Evolutionary conservation across 37 sponge, comb jelly and placozoan species (phyloP), one percentile per base, ranked within the genome.

Genomic region (Cliona cf. orientalis): DNA sequence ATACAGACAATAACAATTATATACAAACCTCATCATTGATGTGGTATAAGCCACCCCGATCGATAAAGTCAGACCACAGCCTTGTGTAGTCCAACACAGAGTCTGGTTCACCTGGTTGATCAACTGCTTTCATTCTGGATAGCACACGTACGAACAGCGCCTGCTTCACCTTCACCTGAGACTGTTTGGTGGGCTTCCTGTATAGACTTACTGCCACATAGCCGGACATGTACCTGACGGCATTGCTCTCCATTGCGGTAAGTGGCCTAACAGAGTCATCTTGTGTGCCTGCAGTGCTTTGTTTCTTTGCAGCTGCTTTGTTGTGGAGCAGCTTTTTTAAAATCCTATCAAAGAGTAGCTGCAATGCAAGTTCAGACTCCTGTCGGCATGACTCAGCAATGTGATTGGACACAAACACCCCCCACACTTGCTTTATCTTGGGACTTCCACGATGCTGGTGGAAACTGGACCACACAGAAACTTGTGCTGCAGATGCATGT

Each of bases 1-100:
- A 65, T 33, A 3, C 66, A 65, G 3, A 2, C 34, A 2, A 4
- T 29, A 21, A 6, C 2, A 42, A 53, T 32, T 26, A 71, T 45
- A 28, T 29, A 72, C 55, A 49, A 58, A 58, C 63, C 63, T 76
- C 5, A 42, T 76, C 77, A 59, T 60, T 59, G 7, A 76, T 76
- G 43, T 76, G 77, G 29, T 76, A 76, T 5, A 76, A 31, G 22
- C 77, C 77, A 59, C 77, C 63, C 40, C 63, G n/a, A 38, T 76
- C 77, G 5, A 76, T 76, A 42, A 76, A 35, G 1, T 58, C 77
- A n/a, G 77, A 76, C 77, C 77, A 76, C 11, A 61, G 63, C 42
- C n/a, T 76, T 2, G 43, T 44, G 32, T 76, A 76, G 3, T 76
- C 77, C 3, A 41, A 40, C 26, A 37, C 25, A 44, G 77, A 42